These are phyloP conservation scores for Fukomys damarensis DNA, from an alignment of 2,113 vertebrate species.

Conservation along the genomic window DNA sequence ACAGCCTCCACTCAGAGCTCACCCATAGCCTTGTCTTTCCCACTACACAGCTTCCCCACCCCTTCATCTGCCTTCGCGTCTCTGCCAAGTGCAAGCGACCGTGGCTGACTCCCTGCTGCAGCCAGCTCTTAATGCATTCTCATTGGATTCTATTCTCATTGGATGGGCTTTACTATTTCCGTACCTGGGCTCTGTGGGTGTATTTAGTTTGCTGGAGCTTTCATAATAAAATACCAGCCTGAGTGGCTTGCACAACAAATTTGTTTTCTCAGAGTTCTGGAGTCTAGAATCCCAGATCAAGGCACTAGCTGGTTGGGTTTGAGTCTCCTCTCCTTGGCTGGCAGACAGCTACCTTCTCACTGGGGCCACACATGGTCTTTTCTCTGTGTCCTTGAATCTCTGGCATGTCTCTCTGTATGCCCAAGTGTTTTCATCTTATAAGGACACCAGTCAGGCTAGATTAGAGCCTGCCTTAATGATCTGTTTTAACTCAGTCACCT, in stretches of 20 bases:
- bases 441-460: not conserved
- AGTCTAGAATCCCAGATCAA: not conserved
- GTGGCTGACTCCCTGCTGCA: not conserved
- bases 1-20: not conserved
- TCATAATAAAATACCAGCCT: not conserved
- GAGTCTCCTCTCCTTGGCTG: not conserved
- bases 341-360: not conserved
- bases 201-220: not conserved
- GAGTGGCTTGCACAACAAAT: not conserved
- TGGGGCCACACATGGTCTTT: not conserved
- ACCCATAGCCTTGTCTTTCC: not conserved
- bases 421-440: not conserved
- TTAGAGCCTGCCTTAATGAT: not conserved
- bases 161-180: not conserved
- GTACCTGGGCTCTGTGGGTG: not conserved
- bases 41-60: not conserved
- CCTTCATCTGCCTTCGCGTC: not conserved
- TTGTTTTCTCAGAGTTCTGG: not conserved
- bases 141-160: not conserved
- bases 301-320: not conserved
- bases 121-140: not conserved
- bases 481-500: not conserved
- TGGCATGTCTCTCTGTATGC: not conserved
- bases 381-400: not conserved
- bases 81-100: not conserved